A percentile compares a stretch with the other conserved stretches of the same genome.
These are phyloP conservation scores for Rhinogobius similis DNA, from an alignment of 2,113 vertebrate species.

Conservation along the genomic window DNA sequence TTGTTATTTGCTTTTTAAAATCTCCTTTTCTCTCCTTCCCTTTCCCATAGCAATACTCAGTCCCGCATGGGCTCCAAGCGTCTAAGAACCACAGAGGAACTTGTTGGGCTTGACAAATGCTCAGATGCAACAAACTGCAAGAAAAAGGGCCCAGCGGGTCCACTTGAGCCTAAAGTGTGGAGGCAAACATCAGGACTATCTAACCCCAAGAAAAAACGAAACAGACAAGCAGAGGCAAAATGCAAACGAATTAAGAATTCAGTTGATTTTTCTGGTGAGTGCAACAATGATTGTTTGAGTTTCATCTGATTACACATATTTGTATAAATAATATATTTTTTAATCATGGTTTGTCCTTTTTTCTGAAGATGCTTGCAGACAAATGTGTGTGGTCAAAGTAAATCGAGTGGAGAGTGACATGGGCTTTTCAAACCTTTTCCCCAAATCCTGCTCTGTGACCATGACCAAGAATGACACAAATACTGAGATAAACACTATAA, in stretches of 20 bases:
- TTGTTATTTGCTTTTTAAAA: too few species aligned
- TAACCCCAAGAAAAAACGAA: conserved; percentile 48
- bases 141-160: conserved; percentile 55
- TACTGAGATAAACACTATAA: conserved; percentile 24
- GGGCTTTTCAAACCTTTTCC: conserved; percentile 39
- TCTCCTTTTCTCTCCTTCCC: not conserved
- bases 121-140: conserved; percentile 59
- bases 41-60: conserved; percentile 69
- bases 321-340: not conserved
- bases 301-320: not conserved
- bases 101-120: conserved; percentile 63
- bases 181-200: conserved; percentile 36
- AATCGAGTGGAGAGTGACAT: conserved; percentile 75
- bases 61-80: conserved; percentile 87
- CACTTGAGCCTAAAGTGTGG: conserved; percentile 55
- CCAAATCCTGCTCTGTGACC: conserved; percentile 14
- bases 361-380: conserved; percentile 70
- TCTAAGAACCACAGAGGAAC: conserved; percentile 82
- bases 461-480: conserved; percentile 32
- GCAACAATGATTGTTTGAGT: not conserved
- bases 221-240: conserved; percentile 42
- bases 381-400: conserved; percentile 80
- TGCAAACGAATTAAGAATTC: conserved; percentile 52
- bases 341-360: conserved; percentile 11
- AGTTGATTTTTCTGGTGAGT: conserved; percentile 64